These are phyloP conservation scores for Stegana nigrithorax DNA, from an alignment of 2,888 invertebrate species.

Conservation along the genomic window DNA sequence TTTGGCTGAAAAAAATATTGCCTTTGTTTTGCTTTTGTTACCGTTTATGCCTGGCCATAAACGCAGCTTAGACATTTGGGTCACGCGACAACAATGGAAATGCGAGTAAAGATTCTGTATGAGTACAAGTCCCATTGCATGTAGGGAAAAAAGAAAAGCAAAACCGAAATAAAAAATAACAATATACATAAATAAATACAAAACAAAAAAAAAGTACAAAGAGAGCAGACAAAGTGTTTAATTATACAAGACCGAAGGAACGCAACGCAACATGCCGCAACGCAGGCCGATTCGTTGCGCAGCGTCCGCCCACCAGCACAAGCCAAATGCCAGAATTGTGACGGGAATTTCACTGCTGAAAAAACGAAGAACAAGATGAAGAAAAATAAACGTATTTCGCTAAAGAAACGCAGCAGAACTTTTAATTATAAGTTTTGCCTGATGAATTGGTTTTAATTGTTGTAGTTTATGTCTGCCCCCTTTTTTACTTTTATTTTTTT, in stretches of 20 bases:
- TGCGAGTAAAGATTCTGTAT: no score
- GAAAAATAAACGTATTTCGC: neutral
- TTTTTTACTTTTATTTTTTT: neutral
- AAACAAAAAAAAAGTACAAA: slow-evolving; percentile 29
- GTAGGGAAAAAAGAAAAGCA: slow-evolving; percentile 3
- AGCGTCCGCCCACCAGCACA: slow-evolving; percentile 44
- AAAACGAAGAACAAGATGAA: neutral
- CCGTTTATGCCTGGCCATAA: slow-evolving; percentile 38
- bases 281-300: slow-evolving; percentile 22
- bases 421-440: neutral
- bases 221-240: neutral
- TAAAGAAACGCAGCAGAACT: no score
- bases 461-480: neutral
- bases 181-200: slow-evolving; percentile 19
- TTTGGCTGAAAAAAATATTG: slow-evolving; percentile 44
- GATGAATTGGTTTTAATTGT: slow-evolving; percentile 1
- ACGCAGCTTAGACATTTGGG: slow-evolving; percentile 45
- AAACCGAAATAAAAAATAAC: slow-evolving; percentile 1
- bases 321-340: slow-evolving; percentile 31
- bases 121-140: no score
- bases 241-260: neutral
- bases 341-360: slow-evolving; percentile 29
- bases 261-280: slow-evolving; percentile 23
- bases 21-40: no score
- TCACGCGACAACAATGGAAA: slow-evolving; percentile 52